These are phyloP conservation scores for Hassar affinis DNA, from an alignment of 2,113 vertebrate genomes.

Conservation along the genomic window DNA sequence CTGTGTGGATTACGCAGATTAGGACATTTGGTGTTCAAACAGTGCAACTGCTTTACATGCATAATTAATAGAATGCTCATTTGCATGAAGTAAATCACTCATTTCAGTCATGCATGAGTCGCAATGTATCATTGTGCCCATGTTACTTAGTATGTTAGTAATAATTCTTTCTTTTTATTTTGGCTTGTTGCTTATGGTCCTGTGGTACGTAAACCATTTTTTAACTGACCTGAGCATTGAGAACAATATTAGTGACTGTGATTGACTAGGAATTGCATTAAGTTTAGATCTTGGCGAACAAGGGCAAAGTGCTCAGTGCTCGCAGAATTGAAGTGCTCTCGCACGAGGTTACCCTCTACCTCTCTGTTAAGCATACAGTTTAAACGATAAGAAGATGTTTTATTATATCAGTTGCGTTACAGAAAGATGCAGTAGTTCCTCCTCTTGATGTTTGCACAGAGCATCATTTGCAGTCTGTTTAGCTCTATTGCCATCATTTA, in stretches of 20 bases:
- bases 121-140: not conserved
- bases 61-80: too few relatives aligned
- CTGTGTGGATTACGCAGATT: not conserved
- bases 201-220: too few relatives aligned
- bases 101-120: too few relatives aligned
- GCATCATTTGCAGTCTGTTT: not conserved
- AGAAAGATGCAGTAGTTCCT: too few relatives aligned
- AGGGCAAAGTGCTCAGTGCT: not conserved
- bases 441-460: not conserved
- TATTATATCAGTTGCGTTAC: not conserved
- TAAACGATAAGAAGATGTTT: not conserved
- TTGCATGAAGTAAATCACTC: too few relatives aligned
- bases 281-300: not conserved
- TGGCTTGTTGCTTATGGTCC: not conserved
- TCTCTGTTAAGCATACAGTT: not conserved
- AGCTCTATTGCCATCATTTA: slow-evolving; percentile 11
- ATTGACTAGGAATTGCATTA: not conserved
- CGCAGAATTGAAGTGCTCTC: not conserved
- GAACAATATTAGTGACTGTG: not conserved
- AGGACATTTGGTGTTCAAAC: not conserved
- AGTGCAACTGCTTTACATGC: too few relatives aligned
- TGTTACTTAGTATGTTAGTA: not conserved
- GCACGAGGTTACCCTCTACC: not conserved
- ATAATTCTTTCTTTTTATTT: not conserved
- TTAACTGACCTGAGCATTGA: not conserved